Base-by-base conservation (phyloP, 2,113 vertebrate species). In the Thinocorus orbignyianus region DNA sequence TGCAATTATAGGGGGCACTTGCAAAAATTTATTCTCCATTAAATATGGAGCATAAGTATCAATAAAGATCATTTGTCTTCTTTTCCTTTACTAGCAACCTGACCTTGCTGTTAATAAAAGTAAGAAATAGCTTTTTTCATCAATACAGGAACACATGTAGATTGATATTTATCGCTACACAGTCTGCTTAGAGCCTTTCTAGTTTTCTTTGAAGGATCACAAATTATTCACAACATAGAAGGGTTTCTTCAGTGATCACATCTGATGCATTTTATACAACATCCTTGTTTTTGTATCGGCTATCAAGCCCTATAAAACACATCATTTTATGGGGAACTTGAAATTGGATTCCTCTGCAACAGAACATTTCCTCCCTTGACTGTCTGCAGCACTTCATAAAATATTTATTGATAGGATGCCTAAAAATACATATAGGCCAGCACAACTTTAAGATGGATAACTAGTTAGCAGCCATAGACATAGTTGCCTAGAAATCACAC, bases 381-480 rank as follows among this genome's bases (percentile, higher is more conserved):
- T 88, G 51, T 92, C 82, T 79, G 68, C 76, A 92, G 84, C 60
- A 86, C 51, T 95, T 95, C 88, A 95, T 95, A 90, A 97, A 98
- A 96, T 92, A 97, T 94, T 96, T 97, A 98, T 95, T 94, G 92
- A 85, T 87, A 96, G 83, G 90, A 95, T 80, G 72, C 62, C 95
- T 97, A 94, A 98, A 97, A 96, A 94, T 96, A 97, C 65, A 87
- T 54, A 91, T 33, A 91, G n/a, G 77, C 92, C 90, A 84, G 88
- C 69, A 79, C 11, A 96, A 88, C 61, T 86, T 93, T 94, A 83
- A 92, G 35, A 52, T 62, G 48, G 74, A 74, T 95, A 92, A 96
- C 97, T 96, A 94, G 87, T 96, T 90, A 96, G 90, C 70, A 96
- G 85, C 93, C 79, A 80, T 31, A 62, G 89, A 64, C 91, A 83